Conservation (phyloP, 1,140 invertebrate genomes). For the Ptiloglossa arizonensis region DNA sequence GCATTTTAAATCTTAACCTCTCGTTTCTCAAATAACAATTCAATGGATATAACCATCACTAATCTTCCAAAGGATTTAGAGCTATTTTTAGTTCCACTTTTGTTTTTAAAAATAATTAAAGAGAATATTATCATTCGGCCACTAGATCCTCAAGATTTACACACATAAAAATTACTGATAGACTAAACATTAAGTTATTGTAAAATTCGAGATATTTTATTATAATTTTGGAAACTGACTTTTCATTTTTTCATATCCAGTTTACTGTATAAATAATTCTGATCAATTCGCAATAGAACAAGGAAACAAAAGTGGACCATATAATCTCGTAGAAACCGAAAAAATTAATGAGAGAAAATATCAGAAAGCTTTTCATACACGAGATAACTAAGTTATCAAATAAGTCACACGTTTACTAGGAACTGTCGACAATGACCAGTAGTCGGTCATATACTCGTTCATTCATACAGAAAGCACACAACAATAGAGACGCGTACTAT, state of each 20-base stretch:
- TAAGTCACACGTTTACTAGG: constrained; percentile 45
- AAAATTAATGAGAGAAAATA: constrained; percentile 7
- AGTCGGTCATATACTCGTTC: constrained; percentile 22
- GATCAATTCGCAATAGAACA: not conserved
- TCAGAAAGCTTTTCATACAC: constrained; percentile 12
- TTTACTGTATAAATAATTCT: not conserved
- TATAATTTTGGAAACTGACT: constrained; percentile 7
- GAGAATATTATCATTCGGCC: too few relatives aligned
- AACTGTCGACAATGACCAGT: constrained; percentile 26
- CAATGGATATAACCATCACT: too few relatives aligned
- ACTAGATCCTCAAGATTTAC: too few relatives aligned
- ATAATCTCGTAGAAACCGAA: not conserved
- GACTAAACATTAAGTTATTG: not conserved
- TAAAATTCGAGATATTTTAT: constrained; percentile 5
- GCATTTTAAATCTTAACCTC: too few relatives aligned
- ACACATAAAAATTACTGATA: not conserved
- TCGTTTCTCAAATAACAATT: too few relatives aligned
- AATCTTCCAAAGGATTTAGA: too few relatives aligned
- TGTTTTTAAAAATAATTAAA: not conserved
- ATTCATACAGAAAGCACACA: constrained; percentile 22
- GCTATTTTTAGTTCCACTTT: too few relatives aligned
- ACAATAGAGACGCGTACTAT: constrained; percentile 28
- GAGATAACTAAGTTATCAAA: constrained; percentile 11
- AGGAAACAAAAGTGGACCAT: not conserved
- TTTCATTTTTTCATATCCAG: not conserved